These are phyloP conservation scores for Gambusia yucatana DNA, from an alignment of 2,797 vertebrate genomes.

Conservation along the genomic window DNA sequence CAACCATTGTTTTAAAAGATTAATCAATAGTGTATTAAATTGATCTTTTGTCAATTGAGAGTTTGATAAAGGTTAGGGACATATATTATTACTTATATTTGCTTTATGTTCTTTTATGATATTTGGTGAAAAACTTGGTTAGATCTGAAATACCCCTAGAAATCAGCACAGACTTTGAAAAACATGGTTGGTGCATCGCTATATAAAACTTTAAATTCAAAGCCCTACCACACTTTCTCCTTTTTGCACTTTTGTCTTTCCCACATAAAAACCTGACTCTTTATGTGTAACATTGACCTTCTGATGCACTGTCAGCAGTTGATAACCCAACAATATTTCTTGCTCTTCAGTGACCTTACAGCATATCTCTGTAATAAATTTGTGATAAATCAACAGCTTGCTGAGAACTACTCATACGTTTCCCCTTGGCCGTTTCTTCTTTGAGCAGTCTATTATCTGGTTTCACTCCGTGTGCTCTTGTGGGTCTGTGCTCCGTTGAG, in stretches of 20 bases:
- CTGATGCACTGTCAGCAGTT: slow-evolving; percentile 15
- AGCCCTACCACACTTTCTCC: not conserved
- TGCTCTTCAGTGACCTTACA: slow-evolving; percentile 17
- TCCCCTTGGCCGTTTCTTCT: slow-evolving; percentile 11
- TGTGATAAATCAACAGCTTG: not conserved
- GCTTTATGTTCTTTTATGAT: not conserved
- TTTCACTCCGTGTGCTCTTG: slow-evolving; percentile 16
- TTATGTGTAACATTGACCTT: slow-evolving; percentile 11
- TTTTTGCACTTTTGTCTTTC: not conserved
- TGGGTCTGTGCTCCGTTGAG: slow-evolving; percentile 10
- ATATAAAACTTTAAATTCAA: not conserved
- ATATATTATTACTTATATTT: not conserved
- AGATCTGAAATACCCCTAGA: not conserved
- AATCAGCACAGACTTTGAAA: not conserved
- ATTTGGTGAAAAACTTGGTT: not conserved
- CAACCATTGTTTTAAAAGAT: not conserved
- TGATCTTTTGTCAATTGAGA: not conserved
- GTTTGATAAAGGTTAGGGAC: not conserved
- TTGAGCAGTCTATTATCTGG: not conserved
- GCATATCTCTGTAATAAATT: slow-evolving; percentile 5
- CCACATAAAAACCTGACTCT: not conserved
- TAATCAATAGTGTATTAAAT: not conserved
- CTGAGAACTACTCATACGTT: not conserved
- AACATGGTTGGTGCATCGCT: not conserved
- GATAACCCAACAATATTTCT: not conserved